These are phyloP conservation scores for Paralichthys olivaceus DNA, from an alignment of 2,113 vertebrate genomes.

Conservation along the genomic window DNA sequence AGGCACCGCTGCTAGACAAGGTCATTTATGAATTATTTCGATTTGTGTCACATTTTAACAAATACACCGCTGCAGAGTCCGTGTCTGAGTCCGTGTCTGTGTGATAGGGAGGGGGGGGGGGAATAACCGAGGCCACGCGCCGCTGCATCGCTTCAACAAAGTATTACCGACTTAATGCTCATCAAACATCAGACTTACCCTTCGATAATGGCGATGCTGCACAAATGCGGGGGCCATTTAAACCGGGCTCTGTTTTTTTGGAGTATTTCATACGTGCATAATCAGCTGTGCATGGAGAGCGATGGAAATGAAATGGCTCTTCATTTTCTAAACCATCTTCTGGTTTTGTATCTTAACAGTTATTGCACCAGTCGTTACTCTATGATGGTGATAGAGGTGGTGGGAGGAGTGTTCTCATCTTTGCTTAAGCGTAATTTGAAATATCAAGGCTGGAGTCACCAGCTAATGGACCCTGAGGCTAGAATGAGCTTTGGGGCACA, in stretches of 20 bases:
- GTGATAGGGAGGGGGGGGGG: background rate
- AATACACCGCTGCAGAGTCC: slow-evolving; percentile 25
- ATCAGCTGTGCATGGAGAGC: slow-evolving; percentile 9
- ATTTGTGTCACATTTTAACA: slow-evolving; percentile 65
- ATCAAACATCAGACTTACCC: slow-evolving; percentile 14
- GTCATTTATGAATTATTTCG: slow-evolving; percentile 74
- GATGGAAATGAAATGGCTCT: background rate
- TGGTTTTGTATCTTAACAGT: background rate
- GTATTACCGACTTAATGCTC: slow-evolving; percentile 18
- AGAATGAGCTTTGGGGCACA: background rate
- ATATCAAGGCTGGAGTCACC: background rate
- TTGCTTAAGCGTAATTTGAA: background rate
- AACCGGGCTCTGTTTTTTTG: slow-evolving; percentile 10
- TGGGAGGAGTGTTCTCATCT: background rate
- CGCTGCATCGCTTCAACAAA: slow-evolving; percentile 1
- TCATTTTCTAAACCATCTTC: background rate
- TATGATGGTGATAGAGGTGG: background rate
- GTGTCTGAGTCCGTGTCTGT: slow-evolving; percentile 33
- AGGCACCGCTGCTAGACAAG: slow-evolving; percentile 58
- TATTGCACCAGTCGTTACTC: background rate
- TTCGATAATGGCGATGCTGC: slow-evolving; percentile 13
- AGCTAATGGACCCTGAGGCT: background rate
- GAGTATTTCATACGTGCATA: background rate
- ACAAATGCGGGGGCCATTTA: slow-evolving; percentile 2
- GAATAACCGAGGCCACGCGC: slow-evolving; percentile 3